phyloP scores from a whole-genome alignment of 2,888 invertebrate genomes.

The Odiellus spinosus region DNA sequence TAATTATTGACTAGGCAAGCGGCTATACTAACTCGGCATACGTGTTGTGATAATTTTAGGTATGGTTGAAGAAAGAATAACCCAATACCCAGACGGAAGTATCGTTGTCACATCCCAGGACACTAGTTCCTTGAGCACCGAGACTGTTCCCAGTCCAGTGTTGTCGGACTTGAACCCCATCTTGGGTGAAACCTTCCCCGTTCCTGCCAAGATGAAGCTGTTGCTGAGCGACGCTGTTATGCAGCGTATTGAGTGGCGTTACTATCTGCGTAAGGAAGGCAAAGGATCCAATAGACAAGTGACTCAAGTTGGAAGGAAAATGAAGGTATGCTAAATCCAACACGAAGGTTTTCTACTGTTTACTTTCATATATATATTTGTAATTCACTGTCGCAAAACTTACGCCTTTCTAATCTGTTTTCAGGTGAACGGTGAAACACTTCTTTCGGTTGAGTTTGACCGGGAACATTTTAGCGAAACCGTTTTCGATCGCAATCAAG shows the following conservation, averaged over 20 bases:
- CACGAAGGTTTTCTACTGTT: no score
- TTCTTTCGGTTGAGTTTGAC: conserved; percentile 81
- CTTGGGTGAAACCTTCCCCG: conserved; percentile 17
- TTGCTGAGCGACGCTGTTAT: conserved; percentile 22
- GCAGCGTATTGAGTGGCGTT: conserved; percentile 31
- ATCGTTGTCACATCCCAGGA: conserved; percentile 12
- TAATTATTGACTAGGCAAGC: not conserved
- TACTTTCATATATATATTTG: no score
- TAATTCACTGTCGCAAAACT: no score
- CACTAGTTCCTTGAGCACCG: conserved; percentile 17
- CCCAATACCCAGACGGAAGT: conserved; percentile 15
- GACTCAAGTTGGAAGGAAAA: conserved; percentile 12
- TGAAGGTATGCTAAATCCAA: conserved; percentile 16
- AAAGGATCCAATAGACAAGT: conserved; percentile 13
- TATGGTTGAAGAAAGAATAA: conserved; percentile 14
- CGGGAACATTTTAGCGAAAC: conserved; percentile 77
- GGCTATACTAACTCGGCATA: no score
- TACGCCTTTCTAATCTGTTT: no score
- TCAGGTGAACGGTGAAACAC: conserved; percentile 76
- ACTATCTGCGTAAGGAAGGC: conserved; percentile 26
- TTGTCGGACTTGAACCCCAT: conserved; percentile 16
- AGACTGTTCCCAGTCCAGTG: conserved; percentile 18
- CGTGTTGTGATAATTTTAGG: conserved; percentile 4
- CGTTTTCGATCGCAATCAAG: conserved; percentile 67
- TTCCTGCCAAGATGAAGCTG: conserved; percentile 15